These are phyloP conservation scores for Microctenopoma steveboyesi DNA, from an alignment of 2,797 vertebrate species.

Conservation along the genomic window DNA sequence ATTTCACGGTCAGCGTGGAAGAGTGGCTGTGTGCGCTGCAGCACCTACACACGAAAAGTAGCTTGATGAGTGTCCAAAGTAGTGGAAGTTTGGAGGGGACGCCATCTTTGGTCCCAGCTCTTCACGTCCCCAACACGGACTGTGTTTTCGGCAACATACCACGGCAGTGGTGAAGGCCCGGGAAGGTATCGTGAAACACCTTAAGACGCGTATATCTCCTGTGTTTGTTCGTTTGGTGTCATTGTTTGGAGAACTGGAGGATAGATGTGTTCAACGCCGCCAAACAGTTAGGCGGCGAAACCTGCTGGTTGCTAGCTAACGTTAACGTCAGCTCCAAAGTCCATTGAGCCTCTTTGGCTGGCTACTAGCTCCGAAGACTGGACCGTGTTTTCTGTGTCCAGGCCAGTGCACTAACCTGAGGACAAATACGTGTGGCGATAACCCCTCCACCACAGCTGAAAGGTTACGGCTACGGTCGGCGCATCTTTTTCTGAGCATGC, in stretches of 20 bases:
- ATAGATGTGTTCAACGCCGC: constrained; percentile 37
- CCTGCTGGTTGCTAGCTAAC: constrained; percentile 64
- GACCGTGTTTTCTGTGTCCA: constrained; percentile 50
- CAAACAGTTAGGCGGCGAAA: constrained; percentile 54
- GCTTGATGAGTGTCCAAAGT: constrained; percentile 99
- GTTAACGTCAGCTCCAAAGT: constrained; percentile 73
- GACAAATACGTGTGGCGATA: constrained; percentile 51
- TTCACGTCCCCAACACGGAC: constrained; percentile 95
- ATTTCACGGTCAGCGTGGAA: constrained; percentile 37
- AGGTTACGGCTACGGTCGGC: constrained; percentile 10
- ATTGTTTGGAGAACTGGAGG: constrained; percentile 18
- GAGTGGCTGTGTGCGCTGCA: constrained; percentile 51
- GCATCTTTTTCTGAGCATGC: constrained; percentile 40
- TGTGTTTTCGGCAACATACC: constrained; percentile 88
- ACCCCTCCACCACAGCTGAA: constrained; percentile 26
- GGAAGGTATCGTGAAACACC: constrained; percentile 85
- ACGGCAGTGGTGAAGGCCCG: constrained; percentile 88
- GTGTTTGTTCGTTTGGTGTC: constrained; percentile 7
- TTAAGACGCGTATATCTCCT: constrained; percentile 43
- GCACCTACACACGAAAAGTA: constrained; percentile 87
- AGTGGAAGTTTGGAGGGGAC: constrained; percentile 98
- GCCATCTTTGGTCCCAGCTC: constrained; percentile 99
- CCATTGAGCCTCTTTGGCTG: constrained; percentile 75
- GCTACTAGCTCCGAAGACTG: constrained; percentile 70
- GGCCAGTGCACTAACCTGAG: constrained; percentile 64